Percentiles rank a stretch among this genome's conserved stretches.
phyloP scores from a whole-genome alignment of 2,113 vertebrate species.

The Barnardius zonarius region DNA sequence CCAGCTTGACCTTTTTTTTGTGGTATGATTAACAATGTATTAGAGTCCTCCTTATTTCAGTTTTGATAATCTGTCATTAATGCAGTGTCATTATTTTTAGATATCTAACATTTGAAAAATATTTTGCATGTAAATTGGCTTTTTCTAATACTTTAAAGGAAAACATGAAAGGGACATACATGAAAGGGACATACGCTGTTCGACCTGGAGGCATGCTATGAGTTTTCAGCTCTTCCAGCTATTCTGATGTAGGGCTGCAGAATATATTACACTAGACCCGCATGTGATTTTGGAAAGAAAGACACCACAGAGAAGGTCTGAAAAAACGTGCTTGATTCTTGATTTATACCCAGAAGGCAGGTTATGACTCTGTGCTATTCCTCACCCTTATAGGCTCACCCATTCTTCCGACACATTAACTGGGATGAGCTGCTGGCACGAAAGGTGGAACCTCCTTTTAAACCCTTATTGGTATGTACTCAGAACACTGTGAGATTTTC shows the following conservation, averaged over 20 bases:
- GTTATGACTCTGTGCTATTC: neutral
- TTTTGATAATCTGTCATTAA: neutral
- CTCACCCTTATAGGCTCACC: conserved; percentile 79
- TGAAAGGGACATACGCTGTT: neutral
- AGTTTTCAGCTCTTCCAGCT: neutral
- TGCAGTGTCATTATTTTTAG: neutral
- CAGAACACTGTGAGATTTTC: neutral
- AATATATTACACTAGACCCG: neutral
- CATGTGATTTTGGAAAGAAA: neutral
- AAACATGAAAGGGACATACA: neutral
- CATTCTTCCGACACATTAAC: conserved; percentile 94
- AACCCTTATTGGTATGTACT: conserved; percentile 89
- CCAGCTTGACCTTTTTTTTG: neutral
- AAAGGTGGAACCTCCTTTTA: conserved; percentile 96
- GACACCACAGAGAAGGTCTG: neutral
- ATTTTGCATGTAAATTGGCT: neutral
- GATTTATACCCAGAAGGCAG: neutral
- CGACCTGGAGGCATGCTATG: neutral
- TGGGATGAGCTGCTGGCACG: conserved; percentile 97
- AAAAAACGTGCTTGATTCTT: neutral
- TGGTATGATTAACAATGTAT: neutral
- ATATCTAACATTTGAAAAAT: neutral
- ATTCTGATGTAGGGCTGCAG: neutral
- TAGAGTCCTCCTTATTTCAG: neutral
- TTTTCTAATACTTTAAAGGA: neutral